These are phyloP conservation scores for Pachyramphus minor DNA, from an alignment of 2,113 vertebrate genomes.

Conservation along the genomic window DNA sequence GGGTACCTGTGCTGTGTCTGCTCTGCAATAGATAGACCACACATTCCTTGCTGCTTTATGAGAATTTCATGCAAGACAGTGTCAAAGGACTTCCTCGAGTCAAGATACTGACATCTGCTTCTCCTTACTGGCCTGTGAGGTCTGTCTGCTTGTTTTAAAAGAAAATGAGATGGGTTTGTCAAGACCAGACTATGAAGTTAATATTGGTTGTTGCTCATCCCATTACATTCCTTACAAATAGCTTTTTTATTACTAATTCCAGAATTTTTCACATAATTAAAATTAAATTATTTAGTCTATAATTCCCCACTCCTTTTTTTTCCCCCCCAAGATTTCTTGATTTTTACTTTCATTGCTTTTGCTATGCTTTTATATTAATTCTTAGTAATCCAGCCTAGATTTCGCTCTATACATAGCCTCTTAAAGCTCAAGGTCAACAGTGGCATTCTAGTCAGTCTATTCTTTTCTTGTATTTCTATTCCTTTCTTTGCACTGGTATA, in stretches of 20 bases:
- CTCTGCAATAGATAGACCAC: conserved; percentile 26
- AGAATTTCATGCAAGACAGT: conserved; percentile 12
- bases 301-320: not conserved
- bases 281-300: not conserved
- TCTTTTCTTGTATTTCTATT: not conserved
- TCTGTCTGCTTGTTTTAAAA: conserved; percentile 39
- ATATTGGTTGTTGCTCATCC: conserved; percentile 16
- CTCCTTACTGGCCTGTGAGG: conserved; percentile 29
- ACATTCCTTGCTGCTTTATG: conserved; percentile 25
- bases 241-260: conserved; percentile 5
- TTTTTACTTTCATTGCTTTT: not conserved
- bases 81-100: conserved; percentile 22
- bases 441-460: not conserved
- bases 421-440: not conserved
- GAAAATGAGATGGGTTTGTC: conserved; percentile 16
- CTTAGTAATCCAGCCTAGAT: not conserved
- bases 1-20: not conserved
- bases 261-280: conserved; percentile 24
- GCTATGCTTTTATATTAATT: not conserved
- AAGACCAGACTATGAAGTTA: conserved; percentile 21
- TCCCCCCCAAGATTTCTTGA: not conserved
- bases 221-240: not conserved
- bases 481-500: not conserved
- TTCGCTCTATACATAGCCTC: not conserved
- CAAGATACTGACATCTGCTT: conserved; percentile 50